phyloP scores from a whole-genome alignment of 2,888 invertebrate genomes.

The Lingula anatina region DNA sequence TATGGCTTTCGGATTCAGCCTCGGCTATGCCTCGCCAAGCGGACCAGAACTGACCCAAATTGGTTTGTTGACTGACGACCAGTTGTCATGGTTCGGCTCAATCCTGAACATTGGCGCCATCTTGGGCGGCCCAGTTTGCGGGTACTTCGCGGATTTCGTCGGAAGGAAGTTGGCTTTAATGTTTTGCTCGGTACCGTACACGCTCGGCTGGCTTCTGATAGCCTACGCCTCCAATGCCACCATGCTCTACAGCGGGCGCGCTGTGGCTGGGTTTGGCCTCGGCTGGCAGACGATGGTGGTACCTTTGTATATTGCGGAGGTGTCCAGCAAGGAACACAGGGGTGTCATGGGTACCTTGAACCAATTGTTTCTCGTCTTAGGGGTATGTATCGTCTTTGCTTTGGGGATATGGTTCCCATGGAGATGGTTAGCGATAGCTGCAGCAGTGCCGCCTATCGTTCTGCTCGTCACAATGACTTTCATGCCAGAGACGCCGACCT shows the following conservation, averaged over 20 bases:
- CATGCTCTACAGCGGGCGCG: constrained; percentile 67
- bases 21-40: constrained; percentile 49
- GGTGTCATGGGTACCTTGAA: constrained; percentile 86
- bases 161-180: constrained; percentile 60
- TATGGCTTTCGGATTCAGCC: constrained; percentile 42
- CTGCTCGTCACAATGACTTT: constrained; percentile 73
- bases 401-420: constrained; percentile 76
- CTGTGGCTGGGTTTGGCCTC: constrained; percentile 68
- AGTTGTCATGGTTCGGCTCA: constrained; percentile 43
- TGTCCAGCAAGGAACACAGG: constrained; percentile 83
- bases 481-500: constrained; percentile 89
- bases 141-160: no score
- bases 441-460: constrained; percentile 70
- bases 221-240: constrained; percentile 56
- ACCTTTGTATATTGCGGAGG: constrained; percentile 90
- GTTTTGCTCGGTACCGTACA: constrained; percentile 63
- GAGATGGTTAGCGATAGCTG: constrained; percentile 73
- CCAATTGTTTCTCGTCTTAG: constrained; percentile 78
- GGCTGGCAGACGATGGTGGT: constrained; percentile 79
- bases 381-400: constrained; percentile 73
- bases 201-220: constrained; percentile 78
- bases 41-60: constrained; percentile 36
- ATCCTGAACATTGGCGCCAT: constrained; percentile 54
- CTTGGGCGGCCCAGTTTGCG: constrained; percentile 66
- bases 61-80: constrained; percentile 17